Base-by-base conservation (phyloP, 2,797 vertebrate species). In the Spinibarbus caldwelli region DNA sequence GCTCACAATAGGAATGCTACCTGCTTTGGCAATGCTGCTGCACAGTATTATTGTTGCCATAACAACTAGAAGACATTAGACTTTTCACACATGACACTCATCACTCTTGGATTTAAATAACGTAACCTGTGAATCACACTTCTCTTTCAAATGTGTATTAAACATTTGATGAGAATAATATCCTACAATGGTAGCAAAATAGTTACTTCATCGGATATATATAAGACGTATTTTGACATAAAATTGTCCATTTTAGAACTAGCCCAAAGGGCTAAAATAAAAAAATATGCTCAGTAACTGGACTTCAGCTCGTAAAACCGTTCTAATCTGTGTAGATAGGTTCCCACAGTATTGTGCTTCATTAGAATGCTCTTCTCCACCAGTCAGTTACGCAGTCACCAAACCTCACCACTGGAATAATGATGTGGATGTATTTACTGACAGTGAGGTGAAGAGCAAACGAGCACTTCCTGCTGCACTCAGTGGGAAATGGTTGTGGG, bases 361-460 rank as follows among this genome's bases (percentile, higher is more conserved):
- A 83, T 83, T 83, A 83, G 15, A 66, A 83, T 76, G 72, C 11
- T 26, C 43, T 36, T 76, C 59, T 83, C 29, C 23, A 67, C 15
- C 57, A 83, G 54, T 64, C 80, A 75, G 59, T 75, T 49, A 75
- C 41, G 49, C 68, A 64, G 41, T 83, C 31, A 66, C 57, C 31
- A 67, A 76, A 83, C 72, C 57, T 36, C 23, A 83, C 23, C 31
- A n/a, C 57, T 83, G 71, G 80, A 66, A 83, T 76, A 75, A 83
- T 83, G 34, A 83, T 76, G 41, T 67, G 71, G 71, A 62, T 82
- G 38, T 31, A 73, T 82, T 82, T 77, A 83, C 59, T 76, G 82
- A 41, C 59, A 52, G 41, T 26, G 15, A 66, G 29, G 43, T 38
- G 72, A 15, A 75, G 34, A 59, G 75, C 7, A 59, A 64, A 64